Conservation (phyloP, 2,888 invertebrate genomes). For the Drosophila formosana region DNA sequence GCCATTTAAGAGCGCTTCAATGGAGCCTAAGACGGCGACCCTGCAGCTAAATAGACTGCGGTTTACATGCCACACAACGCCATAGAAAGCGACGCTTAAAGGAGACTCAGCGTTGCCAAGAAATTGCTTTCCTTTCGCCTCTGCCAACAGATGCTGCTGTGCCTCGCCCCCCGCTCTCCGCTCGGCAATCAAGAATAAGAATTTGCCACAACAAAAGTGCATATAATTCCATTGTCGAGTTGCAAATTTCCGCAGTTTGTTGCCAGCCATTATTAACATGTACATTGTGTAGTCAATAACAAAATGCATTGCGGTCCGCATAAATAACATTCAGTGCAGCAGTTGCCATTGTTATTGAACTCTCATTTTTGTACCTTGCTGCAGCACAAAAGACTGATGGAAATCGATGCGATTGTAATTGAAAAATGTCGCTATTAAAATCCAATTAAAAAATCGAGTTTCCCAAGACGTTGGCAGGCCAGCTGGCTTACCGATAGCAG, state of each 20-base stretch:
- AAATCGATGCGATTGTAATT: neutral
- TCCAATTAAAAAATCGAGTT: too few relatives aligned
- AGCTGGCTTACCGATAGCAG: neutral
- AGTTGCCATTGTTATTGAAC: neutral
- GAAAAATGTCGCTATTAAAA: neutral
- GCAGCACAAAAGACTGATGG: neutral
- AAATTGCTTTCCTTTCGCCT: slow-evolving; percentile 6
- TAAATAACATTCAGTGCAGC: neutral
- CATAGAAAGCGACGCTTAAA: slow-evolving; percentile 18
- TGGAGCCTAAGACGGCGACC: slow-evolving; percentile 35
- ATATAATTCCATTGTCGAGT: slow-evolving; percentile 23
- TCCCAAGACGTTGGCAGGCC: too few relatives aligned
- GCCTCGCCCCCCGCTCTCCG: neutral
- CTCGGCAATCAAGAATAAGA: slow-evolving; percentile 16
- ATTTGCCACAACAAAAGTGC: slow-evolving; percentile 31
- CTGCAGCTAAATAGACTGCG: slow-evolving; percentile 14
- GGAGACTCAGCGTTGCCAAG: slow-evolving; percentile 5
- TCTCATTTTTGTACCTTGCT: neutral
- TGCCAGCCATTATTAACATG: slow-evolving; percentile 6
- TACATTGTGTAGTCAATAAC: slow-evolving; percentile 13
- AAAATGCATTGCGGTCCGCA: too few relatives aligned
- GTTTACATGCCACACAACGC: slow-evolving; percentile 4
- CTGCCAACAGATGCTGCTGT: slow-evolving; percentile 4
- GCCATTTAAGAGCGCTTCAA: slow-evolving; percentile 58
- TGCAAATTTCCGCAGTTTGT: slow-evolving; percentile 11